Percentiles rank a stretch among this genome's conserved stretches.
Evolutionary conservation across 2,888 invertebrate genomes (phyloP).

Genomic region (Ptilodon capucinus): DNA sequence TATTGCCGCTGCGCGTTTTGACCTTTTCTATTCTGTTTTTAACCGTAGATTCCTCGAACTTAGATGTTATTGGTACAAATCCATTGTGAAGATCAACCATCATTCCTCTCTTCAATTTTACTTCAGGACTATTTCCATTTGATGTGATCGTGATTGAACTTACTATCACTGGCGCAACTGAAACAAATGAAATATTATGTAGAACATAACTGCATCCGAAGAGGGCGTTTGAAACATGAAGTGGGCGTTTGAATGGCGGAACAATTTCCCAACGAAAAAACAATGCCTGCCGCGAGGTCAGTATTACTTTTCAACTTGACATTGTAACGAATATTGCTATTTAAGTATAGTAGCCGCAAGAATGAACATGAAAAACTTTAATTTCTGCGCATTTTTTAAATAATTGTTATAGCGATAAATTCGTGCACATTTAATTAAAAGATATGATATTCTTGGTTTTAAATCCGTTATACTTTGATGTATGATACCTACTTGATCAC

Average conservation of each 20-base stretch:
- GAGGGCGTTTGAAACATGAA: background rate
- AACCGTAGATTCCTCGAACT: constrained; percentile 31
- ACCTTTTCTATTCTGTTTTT: constrained; percentile 44
- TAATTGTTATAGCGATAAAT: background rate
- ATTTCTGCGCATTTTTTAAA: background rate
- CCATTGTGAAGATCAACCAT: constrained; percentile 59
- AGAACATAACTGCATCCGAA: background rate
- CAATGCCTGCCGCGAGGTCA: constrained; percentile 44
- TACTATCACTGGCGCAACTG: constrained; percentile 64
- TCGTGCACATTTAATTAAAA: background rate
- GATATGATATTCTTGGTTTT: background rate
- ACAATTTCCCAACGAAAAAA: constrained; percentile 43
- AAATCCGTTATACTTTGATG: background rate
- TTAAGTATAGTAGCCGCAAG: constrained; percentile 10
- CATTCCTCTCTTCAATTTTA: constrained; percentile 70
- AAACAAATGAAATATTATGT: constrained; percentile 46
- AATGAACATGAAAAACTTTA: constrained; percentile 7
- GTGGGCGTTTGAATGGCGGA: constrained; percentile 17
- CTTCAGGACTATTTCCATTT: constrained; percentile 77
- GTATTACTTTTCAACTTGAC: constrained; percentile 47
- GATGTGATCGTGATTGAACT: constrained; percentile 72
- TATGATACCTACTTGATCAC: background rate
- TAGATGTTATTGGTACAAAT: constrained; percentile 49
- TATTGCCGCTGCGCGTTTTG: constrained; percentile 34
- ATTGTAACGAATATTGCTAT: constrained; percentile 39